Conservation (phyloP, 2,888 invertebrate species). For the Leptopilina drosophilae region DNA sequence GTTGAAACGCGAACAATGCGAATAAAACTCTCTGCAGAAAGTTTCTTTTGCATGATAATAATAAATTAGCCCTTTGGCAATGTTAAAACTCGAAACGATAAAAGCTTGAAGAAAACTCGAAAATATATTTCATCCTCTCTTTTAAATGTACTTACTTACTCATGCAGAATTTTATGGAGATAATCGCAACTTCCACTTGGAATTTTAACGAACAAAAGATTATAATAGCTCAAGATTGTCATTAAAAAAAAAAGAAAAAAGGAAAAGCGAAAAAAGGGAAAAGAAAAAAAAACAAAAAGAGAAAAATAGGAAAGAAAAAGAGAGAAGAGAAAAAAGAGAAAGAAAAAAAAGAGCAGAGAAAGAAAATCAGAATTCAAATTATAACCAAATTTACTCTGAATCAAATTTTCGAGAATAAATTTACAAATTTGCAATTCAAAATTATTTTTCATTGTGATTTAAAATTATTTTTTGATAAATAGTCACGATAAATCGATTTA, state of each 20-base stretch:
- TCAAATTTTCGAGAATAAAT: not conserved
- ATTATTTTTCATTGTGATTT: too few species aligned
- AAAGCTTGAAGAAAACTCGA: conserved; percentile 43
- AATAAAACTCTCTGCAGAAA: not conserved
- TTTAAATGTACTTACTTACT: conserved; percentile 43
- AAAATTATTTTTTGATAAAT: too few species aligned
- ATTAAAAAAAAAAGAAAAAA: not conserved
- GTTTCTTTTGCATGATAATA: not conserved
- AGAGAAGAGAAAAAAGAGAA: too few species aligned
- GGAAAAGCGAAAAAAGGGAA: not conserved
- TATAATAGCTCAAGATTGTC: conserved; percentile 3
- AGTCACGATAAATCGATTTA: too few species aligned
- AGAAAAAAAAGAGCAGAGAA: not conserved
- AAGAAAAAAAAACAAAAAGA: not conserved
- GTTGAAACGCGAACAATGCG: not conserved
- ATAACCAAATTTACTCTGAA: not conserved
- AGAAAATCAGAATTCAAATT: not conserved
- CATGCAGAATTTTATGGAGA: conserved; percentile 43
- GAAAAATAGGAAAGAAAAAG: not conserved
- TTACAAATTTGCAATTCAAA: not conserved
- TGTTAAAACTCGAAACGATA: conserved; percentile 46
- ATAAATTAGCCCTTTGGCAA: conserved; percentile 34
- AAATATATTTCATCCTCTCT: conserved; percentile 42
- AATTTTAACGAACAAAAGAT: conserved; percentile 17
- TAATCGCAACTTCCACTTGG: conserved; percentile 25